These are phyloP conservation scores for Theonella swinhoei DNA, from an alignment of 37 sponge, comb jelly and placozoan species.

Conservation along the genomic window DNA sequence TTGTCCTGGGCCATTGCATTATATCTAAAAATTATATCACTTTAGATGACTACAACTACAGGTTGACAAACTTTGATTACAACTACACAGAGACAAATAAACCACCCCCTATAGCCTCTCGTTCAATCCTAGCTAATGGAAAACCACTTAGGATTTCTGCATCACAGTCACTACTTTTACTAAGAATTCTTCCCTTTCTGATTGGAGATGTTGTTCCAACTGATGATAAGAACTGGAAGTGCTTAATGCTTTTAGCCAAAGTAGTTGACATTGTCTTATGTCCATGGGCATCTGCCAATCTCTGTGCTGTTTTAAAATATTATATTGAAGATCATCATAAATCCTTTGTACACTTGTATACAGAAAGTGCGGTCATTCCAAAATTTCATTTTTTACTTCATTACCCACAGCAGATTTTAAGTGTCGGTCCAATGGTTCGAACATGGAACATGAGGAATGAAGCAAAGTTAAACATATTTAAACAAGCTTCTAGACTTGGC, in stretches of 20 bases:
- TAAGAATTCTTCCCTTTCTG: conserved; percentile 36
- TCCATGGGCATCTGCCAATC: conserved; percentile 6
- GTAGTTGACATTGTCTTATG: conserved; percentile 16
- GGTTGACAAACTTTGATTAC: conserved; percentile 33
- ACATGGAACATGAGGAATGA: conserved; percentile 55
- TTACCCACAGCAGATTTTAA: conserved; percentile 31
- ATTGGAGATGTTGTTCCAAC: conserved; percentile 36
- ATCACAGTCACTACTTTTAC: conserved; percentile 9
- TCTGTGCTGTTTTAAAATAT: conserved; percentile 9
- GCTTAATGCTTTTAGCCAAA: conserved; percentile 9
- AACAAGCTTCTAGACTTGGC: conserved; percentile 10
- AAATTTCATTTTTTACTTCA: conserved; percentile 41
- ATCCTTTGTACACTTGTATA: conserved; percentile 12
- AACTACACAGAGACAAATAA: conserved; percentile 25
- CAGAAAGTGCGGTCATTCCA: neutral
- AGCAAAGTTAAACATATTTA: conserved; percentile 40
- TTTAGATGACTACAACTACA: conserved; percentile 24
- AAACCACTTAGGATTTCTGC: conserved; percentile 20
- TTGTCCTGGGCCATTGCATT: conserved; percentile 10
- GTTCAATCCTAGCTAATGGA: neutral
- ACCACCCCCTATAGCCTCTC: conserved; percentile 10
- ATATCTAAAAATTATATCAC: neutral
- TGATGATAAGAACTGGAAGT: conserved; percentile 34
- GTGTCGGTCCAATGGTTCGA: conserved; percentile 36
- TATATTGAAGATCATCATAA: conserved; percentile 26